Conservation (phyloP, 30 jellyfish, hydroid and myxozoan genomes). For the Chrysaora quinquecirrha region DNA sequence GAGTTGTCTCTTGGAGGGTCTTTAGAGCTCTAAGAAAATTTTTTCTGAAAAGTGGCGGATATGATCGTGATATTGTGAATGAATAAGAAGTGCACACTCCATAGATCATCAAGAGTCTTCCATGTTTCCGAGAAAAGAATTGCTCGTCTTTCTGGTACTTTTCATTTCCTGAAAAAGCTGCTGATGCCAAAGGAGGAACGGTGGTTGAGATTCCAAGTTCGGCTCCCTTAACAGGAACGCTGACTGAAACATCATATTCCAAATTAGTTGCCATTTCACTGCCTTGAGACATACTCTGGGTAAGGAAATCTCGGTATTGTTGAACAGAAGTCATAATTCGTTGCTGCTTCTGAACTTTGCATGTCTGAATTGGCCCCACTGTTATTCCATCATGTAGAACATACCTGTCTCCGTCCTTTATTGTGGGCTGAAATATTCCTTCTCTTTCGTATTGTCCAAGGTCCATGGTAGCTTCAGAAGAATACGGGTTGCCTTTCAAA, state of each 20-base stretch:
- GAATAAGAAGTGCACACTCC: slow-evolving; percentile 50
- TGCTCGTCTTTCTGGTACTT: slow-evolving; percentile 6
- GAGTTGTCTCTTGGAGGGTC: neutral
- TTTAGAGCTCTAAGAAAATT: neutral
- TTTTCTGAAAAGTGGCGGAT: neutral
- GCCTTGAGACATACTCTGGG: neutral
- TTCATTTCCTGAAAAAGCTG: slow-evolving; percentile 6
- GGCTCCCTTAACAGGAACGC: neutral
- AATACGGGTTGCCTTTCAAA: neutral
- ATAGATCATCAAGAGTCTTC: slow-evolving; percentile 9
- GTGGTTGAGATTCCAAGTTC: slow-evolving; percentile 26
- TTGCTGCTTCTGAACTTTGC: neutral
- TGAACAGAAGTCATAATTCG: neutral
- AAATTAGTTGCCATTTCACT: neutral
- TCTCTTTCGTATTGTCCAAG: neutral
- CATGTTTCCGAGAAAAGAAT: slow-evolving; percentile 14
- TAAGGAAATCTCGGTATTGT: neutral
- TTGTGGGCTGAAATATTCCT: neutral
- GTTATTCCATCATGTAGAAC: too few relatives aligned
- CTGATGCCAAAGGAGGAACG: slow-evolving; percentile 40
- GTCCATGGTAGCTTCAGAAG: neutral
- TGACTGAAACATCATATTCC: neutral
- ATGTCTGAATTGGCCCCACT: neutral
- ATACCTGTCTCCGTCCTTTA: neutral
- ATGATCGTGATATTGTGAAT: slow-evolving; percentile 1